phyloP scores from a whole-genome alignment of 2,797 vertebrate species.

The Natrix natrix region DNA sequence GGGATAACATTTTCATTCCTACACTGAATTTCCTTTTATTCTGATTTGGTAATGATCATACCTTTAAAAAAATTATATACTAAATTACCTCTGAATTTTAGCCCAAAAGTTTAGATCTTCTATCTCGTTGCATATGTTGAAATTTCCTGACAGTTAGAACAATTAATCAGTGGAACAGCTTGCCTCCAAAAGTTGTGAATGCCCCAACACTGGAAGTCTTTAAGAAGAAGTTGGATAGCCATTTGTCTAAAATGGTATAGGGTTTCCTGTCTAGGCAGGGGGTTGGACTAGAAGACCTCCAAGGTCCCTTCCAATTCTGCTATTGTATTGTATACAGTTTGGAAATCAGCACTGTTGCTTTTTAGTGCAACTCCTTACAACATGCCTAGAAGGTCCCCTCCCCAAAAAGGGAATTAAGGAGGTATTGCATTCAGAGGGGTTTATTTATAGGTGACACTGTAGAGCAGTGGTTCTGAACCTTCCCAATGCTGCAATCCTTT shows the following conservation, averaged over 20 bases:
- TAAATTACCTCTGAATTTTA: not conserved
- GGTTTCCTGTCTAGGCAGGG: no score
- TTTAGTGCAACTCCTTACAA: not conserved
- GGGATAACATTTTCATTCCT: not conserved
- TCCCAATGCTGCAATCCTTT: no score
- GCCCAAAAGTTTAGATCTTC: not conserved
- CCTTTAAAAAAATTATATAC: not conserved
- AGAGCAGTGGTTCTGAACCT: no score
- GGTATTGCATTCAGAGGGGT: not conserved
- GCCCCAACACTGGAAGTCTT: no score
- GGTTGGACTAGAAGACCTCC: no score
- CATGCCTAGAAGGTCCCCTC: not conserved
- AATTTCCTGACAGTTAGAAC: no score
- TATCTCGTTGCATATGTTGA: not conserved
- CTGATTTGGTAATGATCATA: not conserved
- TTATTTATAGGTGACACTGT: not conserved
- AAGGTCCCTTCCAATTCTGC: no score
- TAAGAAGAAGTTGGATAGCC: no score
- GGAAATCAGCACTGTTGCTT: not conserved
- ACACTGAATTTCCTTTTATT: not conserved
- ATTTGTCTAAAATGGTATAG: no score
- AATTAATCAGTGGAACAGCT: no score
- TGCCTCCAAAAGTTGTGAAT: no score
- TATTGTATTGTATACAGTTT: no score
- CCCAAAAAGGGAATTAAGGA: not conserved